phyloP scores from a whole-genome alignment of 2,113 vertebrate species.

The Gymnocephalus cernua region DNA sequence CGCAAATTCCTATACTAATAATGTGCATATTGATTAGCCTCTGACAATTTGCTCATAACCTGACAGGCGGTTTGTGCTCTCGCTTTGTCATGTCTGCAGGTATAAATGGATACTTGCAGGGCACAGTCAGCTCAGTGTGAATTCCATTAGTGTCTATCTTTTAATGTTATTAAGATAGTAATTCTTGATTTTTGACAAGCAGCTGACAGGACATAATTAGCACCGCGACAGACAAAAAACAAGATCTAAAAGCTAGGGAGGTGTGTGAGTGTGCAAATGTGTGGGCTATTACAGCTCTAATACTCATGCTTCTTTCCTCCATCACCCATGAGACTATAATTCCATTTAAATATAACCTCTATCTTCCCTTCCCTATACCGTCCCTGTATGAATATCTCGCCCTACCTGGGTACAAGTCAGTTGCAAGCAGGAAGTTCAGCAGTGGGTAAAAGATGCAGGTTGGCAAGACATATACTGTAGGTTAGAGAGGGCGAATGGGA shows the following conservation, averaged over 20 bases:
- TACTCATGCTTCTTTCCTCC: slow-evolving; percentile 4
- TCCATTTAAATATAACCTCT: neutral
- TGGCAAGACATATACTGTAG: neutral
- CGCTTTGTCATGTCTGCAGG: slow-evolving; percentile 24
- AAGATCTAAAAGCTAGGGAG: slow-evolving; percentile 18
- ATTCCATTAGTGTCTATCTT: slow-evolving; percentile 39
- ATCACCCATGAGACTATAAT: neutral
- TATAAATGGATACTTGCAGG: slow-evolving; percentile 44
- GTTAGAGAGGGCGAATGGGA: neutral
- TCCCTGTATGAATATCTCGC: neutral
- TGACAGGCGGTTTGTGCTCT: slow-evolving; percentile 7
- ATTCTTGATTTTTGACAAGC: slow-evolving; percentile 49
- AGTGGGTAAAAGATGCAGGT: slow-evolving; percentile 18
- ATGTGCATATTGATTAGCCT: slow-evolving; percentile 46
- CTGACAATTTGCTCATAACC: slow-evolving; percentile 24
- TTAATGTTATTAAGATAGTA: slow-evolving; percentile 43
- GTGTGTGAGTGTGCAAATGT: neutral
- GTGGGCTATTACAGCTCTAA: slow-evolving; percentile 15
- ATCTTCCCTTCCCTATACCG: too few species aligned
- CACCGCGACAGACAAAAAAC: slow-evolving; percentile 33
- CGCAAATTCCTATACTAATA: slow-evolving; percentile 21
- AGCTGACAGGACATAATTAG: slow-evolving; percentile 60
- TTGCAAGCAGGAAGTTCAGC: slow-evolving; percentile 21
- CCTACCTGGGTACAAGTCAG: neutral
- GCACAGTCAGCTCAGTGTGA: slow-evolving; percentile 30